Conservation (phyloP, 2,888 invertebrate genomes). For the Fabriciana adippe region DNA sequence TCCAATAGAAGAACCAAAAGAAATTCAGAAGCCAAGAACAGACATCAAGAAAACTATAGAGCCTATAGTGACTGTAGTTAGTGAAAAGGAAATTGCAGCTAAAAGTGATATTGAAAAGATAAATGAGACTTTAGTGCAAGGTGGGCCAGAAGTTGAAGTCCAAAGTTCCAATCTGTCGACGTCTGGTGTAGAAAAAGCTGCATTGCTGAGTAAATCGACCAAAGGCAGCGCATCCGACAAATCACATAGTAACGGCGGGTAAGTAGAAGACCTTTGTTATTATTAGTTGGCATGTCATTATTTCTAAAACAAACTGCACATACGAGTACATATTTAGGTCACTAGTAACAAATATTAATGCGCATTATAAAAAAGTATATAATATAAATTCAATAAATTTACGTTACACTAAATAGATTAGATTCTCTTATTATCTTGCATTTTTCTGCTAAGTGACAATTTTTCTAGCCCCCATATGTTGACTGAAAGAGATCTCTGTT, state of each 20-base stretch:
- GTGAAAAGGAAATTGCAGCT: constrained; percentile 62
- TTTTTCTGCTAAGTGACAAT: too few species aligned
- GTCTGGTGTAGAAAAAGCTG: constrained; percentile 58
- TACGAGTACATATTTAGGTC: too few species aligned
- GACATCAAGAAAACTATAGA: constrained; percentile 59
- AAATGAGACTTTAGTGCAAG: constrained; percentile 77
- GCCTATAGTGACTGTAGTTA: constrained; percentile 71
- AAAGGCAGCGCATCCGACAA: constrained; percentile 67
- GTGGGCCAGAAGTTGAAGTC: constrained; percentile 83
- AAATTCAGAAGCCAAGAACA: constrained; percentile 49
- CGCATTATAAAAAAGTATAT: too few species aligned
- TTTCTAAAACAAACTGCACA: neutral
- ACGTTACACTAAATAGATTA: too few species aligned
- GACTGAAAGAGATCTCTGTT: too few species aligned
- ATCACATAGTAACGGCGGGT: constrained; percentile 77
- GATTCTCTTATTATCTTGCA: too few species aligned
- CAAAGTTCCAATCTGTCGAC: constrained; percentile 82
- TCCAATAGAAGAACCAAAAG: constrained; percentile 71
- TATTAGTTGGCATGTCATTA: neutral
- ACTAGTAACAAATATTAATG: too few species aligned
- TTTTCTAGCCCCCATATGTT: too few species aligned
- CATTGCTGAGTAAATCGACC: constrained; percentile 52
- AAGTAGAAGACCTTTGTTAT: constrained; percentile 46
- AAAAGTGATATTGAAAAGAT: constrained; percentile 58
- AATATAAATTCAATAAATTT: too few species aligned